These are phyloP conservation scores for Amyelois transitella DNA, from an alignment of 1,140 invertebrate genomes.

Conservation along the genomic window DNA sequence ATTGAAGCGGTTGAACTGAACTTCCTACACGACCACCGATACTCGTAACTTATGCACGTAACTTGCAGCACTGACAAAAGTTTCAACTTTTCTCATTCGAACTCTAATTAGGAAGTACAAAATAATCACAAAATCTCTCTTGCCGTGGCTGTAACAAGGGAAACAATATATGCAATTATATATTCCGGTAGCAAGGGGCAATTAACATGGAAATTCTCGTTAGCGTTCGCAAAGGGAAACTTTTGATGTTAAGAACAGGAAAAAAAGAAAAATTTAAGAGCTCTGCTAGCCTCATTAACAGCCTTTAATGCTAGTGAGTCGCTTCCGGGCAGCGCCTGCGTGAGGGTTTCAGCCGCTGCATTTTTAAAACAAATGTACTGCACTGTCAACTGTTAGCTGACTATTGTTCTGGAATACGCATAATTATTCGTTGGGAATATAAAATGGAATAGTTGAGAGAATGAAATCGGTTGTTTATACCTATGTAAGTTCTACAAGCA, in stretches of 20 bases:
- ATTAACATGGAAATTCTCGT: conserved; percentile 67
- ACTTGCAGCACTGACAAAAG: background rate
- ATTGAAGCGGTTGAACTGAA: too few relatives aligned
- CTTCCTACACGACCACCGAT: too few relatives aligned
- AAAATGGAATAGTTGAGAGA: too few relatives aligned
- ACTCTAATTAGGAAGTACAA: conserved; percentile 38
- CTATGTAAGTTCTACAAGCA: too few relatives aligned
- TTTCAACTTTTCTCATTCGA: conserved; percentile 27
- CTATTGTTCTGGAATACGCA: conserved; percentile 6
- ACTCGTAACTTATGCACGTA: background rate
- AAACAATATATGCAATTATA: conserved; percentile 64
- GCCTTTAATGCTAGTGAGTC: conserved; percentile 55
- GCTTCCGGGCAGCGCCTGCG: conserved; percentile 36
- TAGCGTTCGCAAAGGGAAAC: conserved; percentile 60
- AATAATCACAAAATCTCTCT: conserved; percentile 42
- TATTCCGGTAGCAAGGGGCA: conserved; percentile 50
- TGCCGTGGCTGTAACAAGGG: conserved; percentile 32
- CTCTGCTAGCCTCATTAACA: conserved; percentile 55
- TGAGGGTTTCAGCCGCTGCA: conserved; percentile 28
- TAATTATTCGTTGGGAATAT: too few relatives aligned
- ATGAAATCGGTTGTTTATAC: too few relatives aligned
- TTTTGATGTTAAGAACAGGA: conserved; percentile 62
- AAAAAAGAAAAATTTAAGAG: conserved; percentile 62
- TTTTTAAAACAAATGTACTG: conserved; percentile 14
- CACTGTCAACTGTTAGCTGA: conserved; percentile 1